A percentile compares a stretch with the other conserved stretches of the same genome.
These are phyloP conservation scores for Protobothrops mucrosquamatus DNA, from an alignment of 2,113 vertebrate genomes.

Conservation along the genomic window DNA sequence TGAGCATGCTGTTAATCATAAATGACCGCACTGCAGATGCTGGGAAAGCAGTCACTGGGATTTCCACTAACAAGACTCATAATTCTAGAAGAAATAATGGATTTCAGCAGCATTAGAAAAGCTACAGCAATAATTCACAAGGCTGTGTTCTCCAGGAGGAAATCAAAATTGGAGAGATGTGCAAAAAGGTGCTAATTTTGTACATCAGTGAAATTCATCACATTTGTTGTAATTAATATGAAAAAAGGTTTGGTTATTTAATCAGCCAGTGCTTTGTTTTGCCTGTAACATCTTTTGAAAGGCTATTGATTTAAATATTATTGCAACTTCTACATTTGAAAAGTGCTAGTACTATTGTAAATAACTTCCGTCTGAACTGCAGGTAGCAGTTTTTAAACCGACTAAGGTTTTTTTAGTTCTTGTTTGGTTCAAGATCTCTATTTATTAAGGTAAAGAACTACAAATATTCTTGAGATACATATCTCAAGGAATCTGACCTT, in stretches of 20 bases:
- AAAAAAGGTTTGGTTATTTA: conserved; percentile 69
- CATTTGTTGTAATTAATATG: conserved; percentile 71
- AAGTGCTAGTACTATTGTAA: conserved; percentile 63
- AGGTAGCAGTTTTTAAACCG: conserved; percentile 54
- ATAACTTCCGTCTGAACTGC: conserved; percentile 57
- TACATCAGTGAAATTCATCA: conserved; percentile 75
- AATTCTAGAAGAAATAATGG: conserved; percentile 75
- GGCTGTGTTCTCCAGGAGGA: conserved; percentile 69
- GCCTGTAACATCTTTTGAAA: conserved; percentile 66
- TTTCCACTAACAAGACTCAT: conserved; percentile 74
- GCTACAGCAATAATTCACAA: conserved; percentile 70
- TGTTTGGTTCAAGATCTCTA: conserved; percentile 38
- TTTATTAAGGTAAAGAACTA: conserved; percentile 50
- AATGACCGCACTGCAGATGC: conserved; percentile 74
- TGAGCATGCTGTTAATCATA: conserved; percentile 73
- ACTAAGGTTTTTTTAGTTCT: conserved; percentile 30
- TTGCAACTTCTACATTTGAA: conserved; percentile 56
- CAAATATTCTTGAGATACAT: conserved; percentile 34
- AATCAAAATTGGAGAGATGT: conserved; percentile 71
- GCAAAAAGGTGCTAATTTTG: conserved; percentile 76
- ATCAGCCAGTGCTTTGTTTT: conserved; percentile 68
- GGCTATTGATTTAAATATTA: conserved; percentile 71
- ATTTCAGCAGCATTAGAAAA: conserved; percentile 71
- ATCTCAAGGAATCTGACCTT: conserved; percentile 46
- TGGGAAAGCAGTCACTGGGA: conserved; percentile 68